Conservation (phyloP, 2,797 vertebrate genomes). For the Amphiprion clarkii region DNA sequence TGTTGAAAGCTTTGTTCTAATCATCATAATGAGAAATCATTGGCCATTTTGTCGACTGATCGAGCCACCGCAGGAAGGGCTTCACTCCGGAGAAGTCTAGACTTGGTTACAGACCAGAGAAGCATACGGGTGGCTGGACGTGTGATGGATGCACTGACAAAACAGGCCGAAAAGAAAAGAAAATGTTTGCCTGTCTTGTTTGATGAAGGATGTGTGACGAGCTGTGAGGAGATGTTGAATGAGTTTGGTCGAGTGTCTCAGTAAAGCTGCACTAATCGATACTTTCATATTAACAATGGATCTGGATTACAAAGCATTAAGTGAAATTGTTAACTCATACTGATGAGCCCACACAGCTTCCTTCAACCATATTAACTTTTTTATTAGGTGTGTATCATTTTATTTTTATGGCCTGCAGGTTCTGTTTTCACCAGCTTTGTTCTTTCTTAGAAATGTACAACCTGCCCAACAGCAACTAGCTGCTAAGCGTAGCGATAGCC, state of each 20-base stretch:
- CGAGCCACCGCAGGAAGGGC: neutral
- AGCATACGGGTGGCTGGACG: neutral
- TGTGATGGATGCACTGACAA: constrained; percentile 42
- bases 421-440: neutral
- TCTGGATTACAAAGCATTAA: constrained; percentile 10
- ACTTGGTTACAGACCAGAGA: constrained; percentile 23
- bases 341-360: neutral
- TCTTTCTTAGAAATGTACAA: neutral
- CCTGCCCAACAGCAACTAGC: neutral
- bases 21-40: constrained; percentile 65
- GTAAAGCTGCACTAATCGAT: constrained; percentile 33
- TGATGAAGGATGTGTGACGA: constrained; percentile 43
- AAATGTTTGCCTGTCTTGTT: constrained; percentile 19
- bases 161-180: constrained; percentile 19
- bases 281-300: constrained; percentile 20
- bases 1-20: constrained; percentile 40
- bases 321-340: neutral
- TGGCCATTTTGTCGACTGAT: constrained; percentile 46
- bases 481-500: neutral
- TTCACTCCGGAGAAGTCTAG: constrained; percentile 12
- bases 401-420: neutral
- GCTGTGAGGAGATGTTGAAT: neutral
- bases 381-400: neutral
- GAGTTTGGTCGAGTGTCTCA: constrained; percentile 3
- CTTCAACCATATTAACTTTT: neutral